Evolutionary conservation across 2,797 vertebrate species (phyloP).

Genomic region (Limnodromus scolopaceus): DNA sequence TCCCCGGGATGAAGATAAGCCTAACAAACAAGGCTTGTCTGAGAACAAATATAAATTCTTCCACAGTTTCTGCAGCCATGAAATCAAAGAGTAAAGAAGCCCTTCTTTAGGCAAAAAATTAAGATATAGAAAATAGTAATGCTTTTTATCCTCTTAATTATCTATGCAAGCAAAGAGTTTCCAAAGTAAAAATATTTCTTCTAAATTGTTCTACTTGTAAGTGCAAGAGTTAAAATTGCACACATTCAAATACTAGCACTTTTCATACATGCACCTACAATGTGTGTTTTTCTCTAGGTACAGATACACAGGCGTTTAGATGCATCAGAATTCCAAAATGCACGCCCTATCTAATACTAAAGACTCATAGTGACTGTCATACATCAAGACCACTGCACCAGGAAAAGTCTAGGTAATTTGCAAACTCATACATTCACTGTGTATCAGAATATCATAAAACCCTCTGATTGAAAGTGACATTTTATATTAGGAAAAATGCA

Average conservation of each 20-base stretch:
- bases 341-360: not conserved
- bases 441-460: not conserved
- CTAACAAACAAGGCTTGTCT: not conserved
- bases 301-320: accelerated
- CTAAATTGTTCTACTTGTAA: not conserved
- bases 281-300: not conserved
- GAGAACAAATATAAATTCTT: not conserved
- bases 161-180: not conserved
- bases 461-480: not conserved
- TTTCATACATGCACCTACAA: not conserved
- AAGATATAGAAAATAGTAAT: accelerated
- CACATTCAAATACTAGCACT: not conserved
- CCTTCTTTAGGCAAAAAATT: not conserved
- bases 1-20: not conserved
- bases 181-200: not conserved
- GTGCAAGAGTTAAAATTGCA: not conserved
- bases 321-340: not conserved
- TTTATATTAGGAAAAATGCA: not conserved
- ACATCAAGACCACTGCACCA: not conserved
- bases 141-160: not conserved
- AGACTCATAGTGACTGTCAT: not conserved
- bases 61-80: not conserved
- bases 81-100: not conserved
- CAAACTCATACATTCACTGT: not conserved
- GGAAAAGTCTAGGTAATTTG: not conserved